phyloP scores from a whole-genome alignment of 2,113 vertebrate species.

The Albula goreensis region DNA sequence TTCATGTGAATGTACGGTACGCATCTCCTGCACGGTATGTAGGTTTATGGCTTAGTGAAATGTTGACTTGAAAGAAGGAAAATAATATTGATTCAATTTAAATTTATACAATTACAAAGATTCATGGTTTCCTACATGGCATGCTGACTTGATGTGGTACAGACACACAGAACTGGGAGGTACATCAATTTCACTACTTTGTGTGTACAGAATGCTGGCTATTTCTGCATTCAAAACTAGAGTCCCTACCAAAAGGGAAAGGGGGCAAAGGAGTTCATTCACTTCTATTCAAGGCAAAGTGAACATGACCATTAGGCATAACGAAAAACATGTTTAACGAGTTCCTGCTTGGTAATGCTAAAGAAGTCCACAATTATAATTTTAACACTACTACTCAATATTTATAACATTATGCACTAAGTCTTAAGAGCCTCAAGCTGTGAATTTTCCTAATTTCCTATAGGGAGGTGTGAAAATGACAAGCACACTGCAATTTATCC shows the following conservation, averaged over 20 bases:
- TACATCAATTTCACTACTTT: constrained; percentile 10
- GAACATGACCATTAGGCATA: background rate
- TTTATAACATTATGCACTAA: background rate
- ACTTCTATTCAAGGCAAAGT: background rate
- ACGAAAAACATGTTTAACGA: background rate
- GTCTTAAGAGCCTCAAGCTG: background rate
- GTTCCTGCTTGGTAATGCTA: constrained; percentile 25
- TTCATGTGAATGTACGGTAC: constrained; percentile 39
- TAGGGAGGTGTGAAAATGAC: background rate
- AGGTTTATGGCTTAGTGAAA: constrained; percentile 58
- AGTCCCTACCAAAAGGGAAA: background rate
- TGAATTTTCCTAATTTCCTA: constrained; percentile 2
- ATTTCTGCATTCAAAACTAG: background rate
- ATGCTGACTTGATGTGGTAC: constrained; percentile 45
- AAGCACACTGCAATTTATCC: background rate
- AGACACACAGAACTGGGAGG: constrained; percentile 13
- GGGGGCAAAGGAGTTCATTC: background rate
- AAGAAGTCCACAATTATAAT: constrained; percentile 21
- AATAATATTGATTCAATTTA: constrained; percentile 39
- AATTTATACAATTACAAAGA: constrained; percentile 47
- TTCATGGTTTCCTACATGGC: constrained; percentile 35
- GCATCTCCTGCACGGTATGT: constrained; percentile 33
- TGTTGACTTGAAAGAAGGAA: constrained; percentile 24
- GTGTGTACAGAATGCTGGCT: background rate
- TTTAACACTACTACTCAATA: background rate